Percentiles rank a stretch among this genome's conserved stretches.
phyloP scores from a whole-genome alignment of 2,888 invertebrate genomes.

The Parascotia fuliginaria region DNA sequence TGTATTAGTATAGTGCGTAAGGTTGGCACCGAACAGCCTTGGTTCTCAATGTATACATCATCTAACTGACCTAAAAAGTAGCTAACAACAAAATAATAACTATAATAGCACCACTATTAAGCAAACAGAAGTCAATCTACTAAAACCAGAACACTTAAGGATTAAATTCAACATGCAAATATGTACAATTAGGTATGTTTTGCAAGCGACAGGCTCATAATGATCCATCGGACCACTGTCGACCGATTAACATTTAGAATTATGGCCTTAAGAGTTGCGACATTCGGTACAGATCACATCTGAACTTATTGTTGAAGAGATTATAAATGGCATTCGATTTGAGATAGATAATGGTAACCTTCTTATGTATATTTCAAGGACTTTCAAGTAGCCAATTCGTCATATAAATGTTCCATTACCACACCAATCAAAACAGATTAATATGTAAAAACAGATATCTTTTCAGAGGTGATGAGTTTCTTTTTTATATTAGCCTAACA shows the following conservation, averaged over 20 bases:
- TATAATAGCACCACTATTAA: constrained; percentile 17
- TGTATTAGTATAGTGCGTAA: too few species aligned
- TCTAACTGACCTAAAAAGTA: not conserved
- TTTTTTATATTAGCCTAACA: too few species aligned
- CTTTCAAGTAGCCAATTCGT: not conserved
- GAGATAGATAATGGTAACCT: not conserved
- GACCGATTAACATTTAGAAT: constrained; percentile 81
- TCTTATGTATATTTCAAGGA: not conserved
- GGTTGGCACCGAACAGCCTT: not conserved
- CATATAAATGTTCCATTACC: too few species aligned
- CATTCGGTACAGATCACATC: constrained; percentile 55
- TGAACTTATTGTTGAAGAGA: constrained; percentile 45
- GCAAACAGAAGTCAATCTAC: constrained; percentile 33
- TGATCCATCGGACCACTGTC: constrained; percentile 62
- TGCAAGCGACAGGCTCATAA: constrained; percentile 55
- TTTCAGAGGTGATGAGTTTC: too few species aligned
- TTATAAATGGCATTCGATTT: constrained; percentile 19
- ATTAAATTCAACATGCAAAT: constrained; percentile 45
- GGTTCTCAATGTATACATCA: not conserved
- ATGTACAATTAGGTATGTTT: constrained; percentile 48
- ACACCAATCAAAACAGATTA: too few species aligned
- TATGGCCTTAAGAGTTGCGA: constrained; percentile 71
- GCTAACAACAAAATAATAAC: constrained; percentile 5
- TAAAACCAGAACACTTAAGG: constrained; percentile 42
- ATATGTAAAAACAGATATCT: too few species aligned